These are phyloP conservation scores for Enteromius radiatus DNA, from an alignment of 2,797 vertebrate genomes.

Conservation along the genomic window DNA sequence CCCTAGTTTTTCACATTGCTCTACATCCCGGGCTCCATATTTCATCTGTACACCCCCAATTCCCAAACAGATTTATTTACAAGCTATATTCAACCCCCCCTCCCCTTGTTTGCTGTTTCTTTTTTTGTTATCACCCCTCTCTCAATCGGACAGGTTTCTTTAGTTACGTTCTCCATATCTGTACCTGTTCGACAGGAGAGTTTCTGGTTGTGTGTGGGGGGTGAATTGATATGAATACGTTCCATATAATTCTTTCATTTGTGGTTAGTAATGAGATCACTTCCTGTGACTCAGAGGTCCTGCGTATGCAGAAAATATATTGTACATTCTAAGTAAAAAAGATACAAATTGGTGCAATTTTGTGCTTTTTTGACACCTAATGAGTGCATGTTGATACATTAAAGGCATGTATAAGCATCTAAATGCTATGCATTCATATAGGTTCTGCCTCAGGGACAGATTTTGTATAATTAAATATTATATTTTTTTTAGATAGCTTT, in stretches of 20 bases:
- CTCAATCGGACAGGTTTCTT: conserved; percentile 1
- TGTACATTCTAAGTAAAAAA: neutral
- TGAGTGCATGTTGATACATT: neutral
- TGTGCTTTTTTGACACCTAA: neutral
- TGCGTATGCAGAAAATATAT: neutral
- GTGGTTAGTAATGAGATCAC: conserved; percentile 57
- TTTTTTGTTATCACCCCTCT: conserved; percentile 12
- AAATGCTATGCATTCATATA: neutral
- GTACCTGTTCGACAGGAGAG: neutral
- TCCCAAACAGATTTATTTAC: conserved; percentile 85
- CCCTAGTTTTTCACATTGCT: conserved; percentile 84
- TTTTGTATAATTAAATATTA: neutral
- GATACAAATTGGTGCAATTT: neutral
- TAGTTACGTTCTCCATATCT: neutral
- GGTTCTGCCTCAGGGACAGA: neutral
- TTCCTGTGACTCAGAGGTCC: conserved; percentile 42
- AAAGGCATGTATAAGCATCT: neutral
- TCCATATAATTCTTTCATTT: conserved; percentile 49
- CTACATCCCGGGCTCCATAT: conserved; percentile 82
- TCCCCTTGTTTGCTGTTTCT: neutral
- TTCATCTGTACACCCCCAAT: conserved; percentile 76
- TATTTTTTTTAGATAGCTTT: neutral
- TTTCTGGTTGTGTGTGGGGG: neutral
- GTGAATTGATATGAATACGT: conserved; percentile 29
- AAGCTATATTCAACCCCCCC: conserved; percentile 65